Conservation (phyloP, 2,113 vertebrate genomes). For the Rostratula benghalensis region DNA sequence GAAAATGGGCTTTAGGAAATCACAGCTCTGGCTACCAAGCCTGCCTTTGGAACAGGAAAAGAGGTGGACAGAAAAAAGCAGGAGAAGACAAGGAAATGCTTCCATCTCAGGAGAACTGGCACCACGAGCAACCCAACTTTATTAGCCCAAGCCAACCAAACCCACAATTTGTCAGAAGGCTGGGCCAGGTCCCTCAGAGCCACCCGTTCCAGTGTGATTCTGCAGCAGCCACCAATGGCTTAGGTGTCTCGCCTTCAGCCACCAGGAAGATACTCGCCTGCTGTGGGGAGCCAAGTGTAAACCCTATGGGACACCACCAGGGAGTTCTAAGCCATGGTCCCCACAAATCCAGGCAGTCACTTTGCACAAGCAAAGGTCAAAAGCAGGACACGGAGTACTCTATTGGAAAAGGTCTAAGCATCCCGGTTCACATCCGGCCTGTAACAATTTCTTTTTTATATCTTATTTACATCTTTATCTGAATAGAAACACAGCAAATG, state of each 20-base stretch:
- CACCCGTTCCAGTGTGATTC: neutral
- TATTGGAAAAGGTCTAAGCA: neutral
- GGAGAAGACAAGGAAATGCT: neutral
- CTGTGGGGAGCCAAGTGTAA: accelerated
- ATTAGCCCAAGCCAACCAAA: neutral
- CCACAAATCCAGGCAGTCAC: neutral
- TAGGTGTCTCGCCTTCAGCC: neutral
- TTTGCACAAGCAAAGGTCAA: neutral
- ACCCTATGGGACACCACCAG: accelerated
- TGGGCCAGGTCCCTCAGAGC: neutral
- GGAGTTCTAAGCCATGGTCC: neutral
- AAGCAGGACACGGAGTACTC: neutral
- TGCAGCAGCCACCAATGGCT: accelerated
- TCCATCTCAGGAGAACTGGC: neutral
- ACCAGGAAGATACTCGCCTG: accelerated
- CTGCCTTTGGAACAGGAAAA: neutral
- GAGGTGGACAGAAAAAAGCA: neutral
- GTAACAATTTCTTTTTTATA: neutral
- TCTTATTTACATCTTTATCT: constrained; percentile 33
- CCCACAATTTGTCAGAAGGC: neutral
- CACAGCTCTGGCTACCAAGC: neutral
- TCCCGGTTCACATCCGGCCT: neutral
- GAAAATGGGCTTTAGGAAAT: neutral
- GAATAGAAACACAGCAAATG: constrained; percentile 12
- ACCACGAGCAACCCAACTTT: neutral